Conservation (phyloP, 2,113 vertebrate species). For the Paradoxurus hermaphroditus region DNA sequence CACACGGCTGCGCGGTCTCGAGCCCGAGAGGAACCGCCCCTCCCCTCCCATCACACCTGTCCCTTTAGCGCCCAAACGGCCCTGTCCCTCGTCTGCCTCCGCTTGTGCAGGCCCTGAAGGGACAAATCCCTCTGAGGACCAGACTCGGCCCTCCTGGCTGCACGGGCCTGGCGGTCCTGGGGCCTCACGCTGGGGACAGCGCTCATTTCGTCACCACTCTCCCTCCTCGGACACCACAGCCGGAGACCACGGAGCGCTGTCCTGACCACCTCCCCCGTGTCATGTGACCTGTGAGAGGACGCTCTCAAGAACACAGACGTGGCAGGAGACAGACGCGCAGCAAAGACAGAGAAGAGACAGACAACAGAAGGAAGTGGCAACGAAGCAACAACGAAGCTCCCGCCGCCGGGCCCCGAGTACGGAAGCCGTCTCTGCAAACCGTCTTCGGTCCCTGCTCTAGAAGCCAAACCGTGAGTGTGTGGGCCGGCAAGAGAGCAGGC, state of each 20-base stretch:
- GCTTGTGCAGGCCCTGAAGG: background rate
- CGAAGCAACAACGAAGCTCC: background rate
- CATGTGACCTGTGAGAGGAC: accelerated
- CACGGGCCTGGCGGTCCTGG: background rate
- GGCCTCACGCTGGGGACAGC: too few species aligned
- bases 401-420: accelerated
- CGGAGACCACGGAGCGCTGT: accelerated
- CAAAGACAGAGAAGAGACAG: background rate
- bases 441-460: background rate
- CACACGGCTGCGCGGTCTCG: background rate
- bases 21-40: background rate
- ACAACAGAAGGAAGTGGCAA: background rate
- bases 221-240: accelerated
- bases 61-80: accelerated
- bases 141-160: accelerated
- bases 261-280: accelerated
- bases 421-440: accelerated
- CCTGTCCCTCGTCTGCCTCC: accelerated
- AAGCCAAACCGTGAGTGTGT: background rate
- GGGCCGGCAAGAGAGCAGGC: background rate
- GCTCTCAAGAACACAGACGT: background rate
- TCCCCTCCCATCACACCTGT: background rate
- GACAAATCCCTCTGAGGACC: background rate
- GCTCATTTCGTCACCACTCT: background rate
- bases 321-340: background rate